Percentiles rank a stretch among this genome's conserved stretches.
Conservation (phyloP, 2,113 vertebrate genomes). For the Symphodus melops region DNA sequence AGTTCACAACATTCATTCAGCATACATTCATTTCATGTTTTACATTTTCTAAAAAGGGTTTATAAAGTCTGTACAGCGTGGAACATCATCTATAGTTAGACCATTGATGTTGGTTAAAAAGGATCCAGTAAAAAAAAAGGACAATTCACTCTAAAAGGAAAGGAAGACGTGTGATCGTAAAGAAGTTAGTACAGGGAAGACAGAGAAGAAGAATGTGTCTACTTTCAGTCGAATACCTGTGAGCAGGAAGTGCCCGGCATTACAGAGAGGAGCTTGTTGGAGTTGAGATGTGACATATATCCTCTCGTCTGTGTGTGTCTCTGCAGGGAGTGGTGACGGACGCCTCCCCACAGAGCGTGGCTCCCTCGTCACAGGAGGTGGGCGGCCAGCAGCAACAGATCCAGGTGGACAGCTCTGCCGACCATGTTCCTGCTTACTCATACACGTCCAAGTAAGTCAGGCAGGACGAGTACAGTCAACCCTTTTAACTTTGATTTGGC, state of each 20-base stretch:
- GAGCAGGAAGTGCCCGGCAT: constrained; percentile 1
- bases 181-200: not conserved
- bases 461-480: not conserved
- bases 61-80: too few species aligned
- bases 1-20: not conserved
- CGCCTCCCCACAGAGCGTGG: constrained; percentile 93
- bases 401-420: constrained; percentile 91
- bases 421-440: constrained; percentile 93
- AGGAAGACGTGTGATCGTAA: not conserved
- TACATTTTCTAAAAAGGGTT: too few species aligned
- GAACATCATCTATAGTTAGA: not conserved
- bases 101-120: not conserved
- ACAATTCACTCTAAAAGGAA: not conserved
- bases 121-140: not conserved
- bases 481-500: not conserved
- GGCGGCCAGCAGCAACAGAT: constrained; percentile 95
- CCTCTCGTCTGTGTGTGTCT: constrained; percentile 23
- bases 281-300: constrained; percentile 9
- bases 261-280: constrained; percentile 11
- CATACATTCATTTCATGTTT: too few species aligned
- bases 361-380: constrained; percentile 95
- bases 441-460: constrained; percentile 96
- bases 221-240: not conserved
- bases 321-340: constrained; percentile 94
- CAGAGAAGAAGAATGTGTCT: not conserved